Conservation (phyloP, 2,797 vertebrate genomes). For the Somateria mollissima region DNA sequence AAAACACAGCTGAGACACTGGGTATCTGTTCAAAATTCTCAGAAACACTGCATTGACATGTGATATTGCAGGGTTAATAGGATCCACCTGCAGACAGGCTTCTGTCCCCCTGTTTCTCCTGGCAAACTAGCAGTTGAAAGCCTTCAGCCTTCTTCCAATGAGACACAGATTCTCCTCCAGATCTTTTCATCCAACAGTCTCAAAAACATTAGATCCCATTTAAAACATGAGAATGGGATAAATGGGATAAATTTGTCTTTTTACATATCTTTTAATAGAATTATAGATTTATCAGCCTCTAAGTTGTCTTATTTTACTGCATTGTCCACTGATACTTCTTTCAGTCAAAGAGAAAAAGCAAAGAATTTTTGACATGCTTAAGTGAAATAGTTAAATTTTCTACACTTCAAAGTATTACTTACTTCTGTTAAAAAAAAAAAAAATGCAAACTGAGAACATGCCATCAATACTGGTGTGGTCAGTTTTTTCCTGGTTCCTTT, state of each 20-base stretch:
- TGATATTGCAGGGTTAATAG: conserved; percentile 53
- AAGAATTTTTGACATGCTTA: neutral
- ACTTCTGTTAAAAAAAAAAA: neutral
- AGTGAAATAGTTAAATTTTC: neutral
- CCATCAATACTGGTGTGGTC: neutral
- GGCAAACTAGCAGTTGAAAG: neutral
- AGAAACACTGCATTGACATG: conserved; percentile 11
- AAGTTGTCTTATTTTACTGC: neutral
- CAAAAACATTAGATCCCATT: neutral
- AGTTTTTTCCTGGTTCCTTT: neutral
- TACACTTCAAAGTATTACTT: neutral
- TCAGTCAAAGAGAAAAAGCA: neutral
- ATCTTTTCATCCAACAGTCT: neutral
- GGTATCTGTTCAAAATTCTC: neutral
- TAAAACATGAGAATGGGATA: neutral
- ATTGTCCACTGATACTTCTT: neutral
- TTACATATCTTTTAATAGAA: neutral
- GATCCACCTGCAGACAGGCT: conserved; percentile 51
- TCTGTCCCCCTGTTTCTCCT: neutral
- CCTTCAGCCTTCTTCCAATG: neutral
- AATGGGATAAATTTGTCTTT: neutral
- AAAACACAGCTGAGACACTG: neutral
- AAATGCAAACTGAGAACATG: neutral
- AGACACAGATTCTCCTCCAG: neutral
- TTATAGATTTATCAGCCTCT: neutral